Conservation (phyloP, 1,140 invertebrate species). For the Apis mellifera region Amel_HAv3.1 CM009932.2:15863001-15863500, state of each 20-base stretch:
- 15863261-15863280: not conserved
- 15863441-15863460: not conserved
- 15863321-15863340: constrained; percentile 55
- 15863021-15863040: constrained; percentile 47
- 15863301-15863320: constrained; percentile 57
- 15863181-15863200: not conserved
- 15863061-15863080: too few species aligned
- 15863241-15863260: not conserved
- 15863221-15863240: not conserved
- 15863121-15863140: too few species aligned
- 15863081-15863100: not conserved
- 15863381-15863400: constrained; percentile 68
- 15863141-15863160: too few species aligned
- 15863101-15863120: too few species aligned
- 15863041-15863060: not conserved
- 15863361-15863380: constrained; percentile 81
- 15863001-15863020: constrained; percentile 58
- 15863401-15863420: constrained; percentile 37
- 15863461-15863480: not conserved
- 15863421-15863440: constrained; percentile 6
- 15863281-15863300: constrained; percentile 28
- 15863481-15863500: constrained; percentile 36
- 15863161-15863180: not conserved
- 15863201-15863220: not conserved
- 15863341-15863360: constrained; percentile 72